Evolutionary conservation across 2,797 vertebrate genomes (phyloP), one percentile per base, ranked within the genome.

Genomic region (Macropodus opercularis): DNA sequence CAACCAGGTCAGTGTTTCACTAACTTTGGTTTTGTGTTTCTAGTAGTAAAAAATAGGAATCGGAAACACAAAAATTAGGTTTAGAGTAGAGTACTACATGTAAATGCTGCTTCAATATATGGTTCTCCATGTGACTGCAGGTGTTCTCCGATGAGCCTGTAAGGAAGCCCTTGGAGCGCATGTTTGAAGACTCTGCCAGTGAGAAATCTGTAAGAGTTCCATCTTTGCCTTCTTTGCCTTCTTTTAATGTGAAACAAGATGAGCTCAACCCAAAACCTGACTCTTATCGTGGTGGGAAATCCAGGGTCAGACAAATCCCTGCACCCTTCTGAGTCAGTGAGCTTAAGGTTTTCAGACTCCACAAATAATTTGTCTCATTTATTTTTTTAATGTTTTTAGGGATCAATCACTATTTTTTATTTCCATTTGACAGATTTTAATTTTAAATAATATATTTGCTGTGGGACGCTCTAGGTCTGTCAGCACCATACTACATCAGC

Each of bases 91-190:
- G n/a, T n/a, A n/a, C n/a, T n/a, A 1, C 54, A 22, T 50, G 62
- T 49, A 5, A 8, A 36, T 32, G 24, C 5, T 3, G n/a, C 12
- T 54, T 12, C 24, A 5, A 40, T 24, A 1, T 42, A 3, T 5
- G 22, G 10, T 48, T 52, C 21, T 70, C 10, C 71, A 34, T 70
- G 32, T 39, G 26, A 15, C 73, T 73, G 75, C 87, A 99, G 97
- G 95, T 98, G 59, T 99, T 99, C 56, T 94, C 92, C 49, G 95
- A 96, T 51, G 93, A 95, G 13, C 84, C 94, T 0, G 86, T 91
- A 44, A 95, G 91, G 86, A 96, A 95, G 68, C 93, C 93, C 26
- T 70, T 95, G 12, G 95, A 97, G 70, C 92, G 92, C 39, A 94
- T 95, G 88, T 95, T 95, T 57, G 95, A 96, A 8, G 96, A 92